phyloP scores from a whole-genome alignment of 2,888 invertebrate genomes.

The Schizaphis graminum region DNA sequence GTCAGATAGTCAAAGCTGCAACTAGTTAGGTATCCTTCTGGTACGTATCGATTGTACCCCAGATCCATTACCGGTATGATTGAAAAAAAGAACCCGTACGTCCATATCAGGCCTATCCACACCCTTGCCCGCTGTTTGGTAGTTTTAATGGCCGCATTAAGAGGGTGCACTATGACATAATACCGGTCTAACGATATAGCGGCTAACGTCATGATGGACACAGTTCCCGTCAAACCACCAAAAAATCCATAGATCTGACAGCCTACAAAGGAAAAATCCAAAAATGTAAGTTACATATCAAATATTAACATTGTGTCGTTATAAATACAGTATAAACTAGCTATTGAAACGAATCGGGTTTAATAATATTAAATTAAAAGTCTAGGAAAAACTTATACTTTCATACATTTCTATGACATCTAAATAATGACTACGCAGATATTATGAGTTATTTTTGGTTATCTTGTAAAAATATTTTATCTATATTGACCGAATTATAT shows the following conservation, averaged over 20 bases:
- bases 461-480: no score
- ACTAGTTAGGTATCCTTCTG: conserved; percentile 83
- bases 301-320: background rate
- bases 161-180: conserved; percentile 84
- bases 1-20: conserved; percentile 90
- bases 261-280: conserved; percentile 72
- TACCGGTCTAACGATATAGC: conserved; percentile 87
- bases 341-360: no score
- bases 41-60: conserved; percentile 83
- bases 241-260: conserved; percentile 85
- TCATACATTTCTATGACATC: no score
- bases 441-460: no score
- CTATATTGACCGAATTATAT: no score
- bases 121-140: conserved; percentile 77
- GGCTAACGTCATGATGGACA: conserved; percentile 84
- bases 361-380: no score
- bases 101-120: conserved; percentile 79
- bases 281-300: background rate
- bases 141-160: conserved; percentile 78
- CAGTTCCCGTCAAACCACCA: conserved; percentile 85
- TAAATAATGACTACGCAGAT: no score
- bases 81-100: conserved; percentile 80
- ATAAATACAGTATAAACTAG: background rate
- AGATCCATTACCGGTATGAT: conserved; percentile 79
- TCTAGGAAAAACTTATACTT: no score